Evolutionary conservation across 1,140 invertebrate genomes (phyloP).

Genomic region (Brachionus sp.): DNA sequence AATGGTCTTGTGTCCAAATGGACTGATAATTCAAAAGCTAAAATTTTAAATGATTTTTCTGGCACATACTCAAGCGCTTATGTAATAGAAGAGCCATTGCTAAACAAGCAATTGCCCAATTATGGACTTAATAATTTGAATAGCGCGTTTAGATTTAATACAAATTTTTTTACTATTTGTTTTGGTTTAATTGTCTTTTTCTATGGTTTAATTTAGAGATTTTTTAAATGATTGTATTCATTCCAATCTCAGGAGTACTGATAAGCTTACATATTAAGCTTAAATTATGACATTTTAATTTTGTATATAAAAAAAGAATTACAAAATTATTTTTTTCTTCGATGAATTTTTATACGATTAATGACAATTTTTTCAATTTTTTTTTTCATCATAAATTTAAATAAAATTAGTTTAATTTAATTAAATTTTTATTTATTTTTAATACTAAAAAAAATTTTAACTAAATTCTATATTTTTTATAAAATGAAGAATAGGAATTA

Average conservation of each 20-base stretch:
- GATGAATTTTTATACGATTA: neutral
- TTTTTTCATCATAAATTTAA: neutral
- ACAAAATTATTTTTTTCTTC: neutral
- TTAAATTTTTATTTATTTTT: too few relatives aligned
- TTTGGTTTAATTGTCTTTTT: neutral
- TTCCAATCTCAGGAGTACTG: neutral
- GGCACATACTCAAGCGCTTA: conserved; percentile 31
- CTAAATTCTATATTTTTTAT: too few relatives aligned
- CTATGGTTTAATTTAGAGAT: neutral
- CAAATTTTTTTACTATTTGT: neutral
- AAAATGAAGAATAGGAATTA: too few relatives aligned
- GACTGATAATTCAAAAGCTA: neutral
- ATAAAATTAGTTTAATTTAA: neutral
- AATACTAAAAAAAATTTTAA: too few relatives aligned
- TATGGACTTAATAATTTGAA: conserved; percentile 43
- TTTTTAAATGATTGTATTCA: neutral
- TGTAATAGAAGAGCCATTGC: conserved; percentile 26
- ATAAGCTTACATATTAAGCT: neutral
- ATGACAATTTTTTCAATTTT: neutral
- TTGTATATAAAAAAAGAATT: neutral
- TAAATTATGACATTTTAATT: neutral
- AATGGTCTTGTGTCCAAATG: conserved; percentile 19
- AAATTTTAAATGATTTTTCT: conserved; percentile 40
- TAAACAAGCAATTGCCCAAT: conserved; percentile 17
- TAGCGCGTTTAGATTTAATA: neutral